Conservation (phyloP, 2,888 invertebrate species). For the Athripsodes cinereus region DNA sequence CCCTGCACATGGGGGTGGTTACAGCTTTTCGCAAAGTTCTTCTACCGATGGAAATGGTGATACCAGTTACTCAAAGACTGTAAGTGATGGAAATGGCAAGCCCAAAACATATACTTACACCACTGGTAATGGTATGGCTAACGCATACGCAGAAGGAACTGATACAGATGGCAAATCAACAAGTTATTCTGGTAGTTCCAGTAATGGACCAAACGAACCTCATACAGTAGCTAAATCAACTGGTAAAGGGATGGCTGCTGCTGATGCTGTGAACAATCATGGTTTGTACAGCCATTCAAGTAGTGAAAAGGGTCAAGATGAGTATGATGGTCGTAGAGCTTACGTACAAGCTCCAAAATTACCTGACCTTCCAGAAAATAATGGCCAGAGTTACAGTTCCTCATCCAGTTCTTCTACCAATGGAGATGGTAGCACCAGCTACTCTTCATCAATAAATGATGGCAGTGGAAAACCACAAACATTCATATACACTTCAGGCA, state of each 20-base stretch:
- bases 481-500: slow-evolving; percentile 11
- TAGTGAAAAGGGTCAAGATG: neutral
- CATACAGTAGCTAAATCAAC: slow-evolving; percentile 9
- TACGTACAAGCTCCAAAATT: neutral
- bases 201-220: slow-evolving; percentile 16
- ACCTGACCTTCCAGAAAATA: neutral
- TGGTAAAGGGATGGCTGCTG: slow-evolving; percentile 13
- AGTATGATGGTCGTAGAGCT: neutral
- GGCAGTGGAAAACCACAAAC: slow-evolving; percentile 16
- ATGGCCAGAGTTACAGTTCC: slow-evolving; percentile 4
- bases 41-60: slow-evolving; percentile 9
- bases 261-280: slow-evolving; percentile 13
- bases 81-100: slow-evolving; percentile 14
- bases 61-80: slow-evolving; percentile 16
- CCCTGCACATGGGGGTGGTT: neutral
- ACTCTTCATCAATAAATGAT: slow-evolving; percentile 11
- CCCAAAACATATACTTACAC: slow-evolving; percentile 23
- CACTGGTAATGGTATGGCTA: slow-evolving; percentile 21
- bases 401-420: slow-evolving; percentile 10
- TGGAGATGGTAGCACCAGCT: slow-evolving; percentile 6
- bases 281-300: slow-evolving; percentile 7
- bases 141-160: slow-evolving; percentile 8
- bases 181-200: slow-evolving; percentile 10
- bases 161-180: slow-evolving; percentile 10
- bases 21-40: slow-evolving; percentile 7